Evolutionary conservation across 2,888 invertebrate genomes (phyloP), one percentile per base, ranked within the genome.

Genomic region (Liposcelis brunnea): DNA sequence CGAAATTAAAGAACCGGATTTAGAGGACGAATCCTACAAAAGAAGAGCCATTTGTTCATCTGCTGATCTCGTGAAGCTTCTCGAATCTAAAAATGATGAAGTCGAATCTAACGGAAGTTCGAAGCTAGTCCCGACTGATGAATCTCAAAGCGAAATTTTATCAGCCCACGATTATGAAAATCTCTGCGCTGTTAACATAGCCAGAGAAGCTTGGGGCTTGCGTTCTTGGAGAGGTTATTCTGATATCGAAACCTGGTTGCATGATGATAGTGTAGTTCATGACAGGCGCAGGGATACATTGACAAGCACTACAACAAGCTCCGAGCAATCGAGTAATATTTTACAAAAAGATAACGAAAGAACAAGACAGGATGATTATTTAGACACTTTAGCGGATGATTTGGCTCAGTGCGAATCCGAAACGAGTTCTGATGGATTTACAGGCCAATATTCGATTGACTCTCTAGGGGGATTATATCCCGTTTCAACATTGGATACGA

Each of bases 131-230:
- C 31, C 42, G 2, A 42, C 31, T 19, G 35, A 45, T 45, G 45
- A 36, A 18, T 46, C 47, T 19, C 47, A 51, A 4, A 53, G 73
- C 34, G 72, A 73, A 56, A 64, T 70, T 15, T 61, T 74, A 43
- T 74, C 74, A 4, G 70, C 74, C 42, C 75, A 75, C 53, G 75
- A 76, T 55, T 76, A 76, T 54, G 75, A 75, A 58, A 76, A 75
- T 55, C 69, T 75, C 50, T 74, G 74, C 55, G 73, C 75, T 2
- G 67, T 75, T 4, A 75, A 75, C 52, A 72, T 76, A 45, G 74
- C 75, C 2, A 62, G 75, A 49, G 75, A 74, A 56, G 71, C 72
- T 12, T 73, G 74, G 73, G 75, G 75, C 1, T 61, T 75, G 43
- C 64, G 75, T 35, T 74, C 74, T 31, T 76, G 75, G 75, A 70